Percentiles rank a stretch among this genome's conserved stretches.
phyloP scores from a whole-genome alignment of 1,140 invertebrate species.

The Paralvinella palmiformis region DNA sequence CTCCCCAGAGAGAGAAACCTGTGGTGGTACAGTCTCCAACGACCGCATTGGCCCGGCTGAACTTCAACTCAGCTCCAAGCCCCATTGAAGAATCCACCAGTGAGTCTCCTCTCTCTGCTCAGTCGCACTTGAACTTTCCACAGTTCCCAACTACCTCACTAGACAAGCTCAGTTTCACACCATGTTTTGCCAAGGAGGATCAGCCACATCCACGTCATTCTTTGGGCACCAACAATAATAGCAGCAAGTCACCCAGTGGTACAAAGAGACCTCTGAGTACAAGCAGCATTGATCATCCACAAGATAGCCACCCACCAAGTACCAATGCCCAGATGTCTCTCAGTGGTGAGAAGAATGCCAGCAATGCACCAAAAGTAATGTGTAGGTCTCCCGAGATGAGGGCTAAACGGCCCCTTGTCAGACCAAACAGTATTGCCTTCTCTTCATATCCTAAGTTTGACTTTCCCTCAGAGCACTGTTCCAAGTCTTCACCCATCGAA shows the following conservation, averaged over 20 bases:
- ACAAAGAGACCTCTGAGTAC: constrained; percentile 9
- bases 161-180: constrained; percentile 45
- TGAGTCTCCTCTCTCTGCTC: neutral
- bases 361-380: constrained; percentile 26
- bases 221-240: neutral
- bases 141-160: constrained; percentile 42
- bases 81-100: neutral
- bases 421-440: constrained; percentile 48
- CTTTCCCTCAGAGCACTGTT: constrained; percentile 20
- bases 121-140: too few species aligned
- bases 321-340: neutral
- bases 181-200: constrained; percentile 34
- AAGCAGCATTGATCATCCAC: neutral
- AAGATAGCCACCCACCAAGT: neutral
- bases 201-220: neutral
- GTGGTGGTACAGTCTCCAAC: constrained; percentile 42
- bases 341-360: neutral
- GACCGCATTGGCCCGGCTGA: constrained; percentile 47
- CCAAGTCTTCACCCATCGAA: too few species aligned
- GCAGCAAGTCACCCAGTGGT: neutral
- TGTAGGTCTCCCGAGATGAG: constrained; percentile 37
- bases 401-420: constrained; percentile 33
- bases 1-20: too few species aligned
- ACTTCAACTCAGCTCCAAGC: constrained; percentile 34
- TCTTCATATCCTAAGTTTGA: constrained; percentile 45